Conservation (phyloP, 1,140 invertebrate species). For the Aleiodes sp. region DNA sequence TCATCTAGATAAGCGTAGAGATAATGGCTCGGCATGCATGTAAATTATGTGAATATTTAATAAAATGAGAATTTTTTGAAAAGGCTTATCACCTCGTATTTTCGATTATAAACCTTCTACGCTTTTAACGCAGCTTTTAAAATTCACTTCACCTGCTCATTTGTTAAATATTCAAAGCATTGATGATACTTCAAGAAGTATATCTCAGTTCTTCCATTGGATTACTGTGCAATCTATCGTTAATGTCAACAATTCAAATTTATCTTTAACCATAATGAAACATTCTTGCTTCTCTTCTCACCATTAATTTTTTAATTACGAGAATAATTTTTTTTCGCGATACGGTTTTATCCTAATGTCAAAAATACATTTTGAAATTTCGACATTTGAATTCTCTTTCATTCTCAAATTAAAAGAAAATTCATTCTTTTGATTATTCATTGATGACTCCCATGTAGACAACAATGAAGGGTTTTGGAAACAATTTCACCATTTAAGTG, state of each 20-base stretch:
- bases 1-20: too few species aligned
- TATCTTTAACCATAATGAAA: too few species aligned
- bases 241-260: too few species aligned
- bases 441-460: neutral
- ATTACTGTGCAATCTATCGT: too few species aligned
- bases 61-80: neutral
- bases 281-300: too few species aligned
- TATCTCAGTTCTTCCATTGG: too few species aligned
- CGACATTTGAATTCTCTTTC: too few species aligned
- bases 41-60: slow-evolving; percentile 6
- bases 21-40: too few species aligned
- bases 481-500: neutral
- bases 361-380: too few species aligned
- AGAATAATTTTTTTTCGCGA: too few species aligned
- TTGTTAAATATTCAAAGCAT: neutral
- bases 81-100: slow-evolving; percentile 7
- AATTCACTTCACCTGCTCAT: slow-evolving; percentile 5
- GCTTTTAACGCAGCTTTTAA: slow-evolving; percentile 17
- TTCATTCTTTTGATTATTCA: neutral
- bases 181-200: neutral
- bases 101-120: neutral
- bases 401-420: neutral
- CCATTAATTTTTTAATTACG: too few species aligned
- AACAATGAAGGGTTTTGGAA: neutral
- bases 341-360: too few species aligned